These are phyloP conservation scores for Marasmarcha lunaedactyla DNA, from an alignment of 2,888 invertebrate species.

Conservation along the genomic window DNA sequence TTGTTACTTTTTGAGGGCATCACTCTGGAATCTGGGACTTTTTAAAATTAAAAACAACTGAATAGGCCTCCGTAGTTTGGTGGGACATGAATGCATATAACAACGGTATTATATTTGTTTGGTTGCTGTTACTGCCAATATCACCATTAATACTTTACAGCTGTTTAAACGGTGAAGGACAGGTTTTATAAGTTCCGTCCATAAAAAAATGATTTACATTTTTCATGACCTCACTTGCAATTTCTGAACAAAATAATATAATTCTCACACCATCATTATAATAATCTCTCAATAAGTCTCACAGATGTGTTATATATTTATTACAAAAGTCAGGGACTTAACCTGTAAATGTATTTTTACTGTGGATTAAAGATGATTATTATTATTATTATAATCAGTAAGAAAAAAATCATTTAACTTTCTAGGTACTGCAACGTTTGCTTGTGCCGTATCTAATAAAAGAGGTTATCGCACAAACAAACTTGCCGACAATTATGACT, in stretches of 20 bases:
- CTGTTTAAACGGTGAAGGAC: conserved; percentile 1
- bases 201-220: neutral
- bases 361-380: too few species aligned
- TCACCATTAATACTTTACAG: conserved; percentile 2
- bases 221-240: conserved; percentile 4
- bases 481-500: too few species aligned
- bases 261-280: conserved; percentile 6
- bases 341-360: too few species aligned
- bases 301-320: too few species aligned
- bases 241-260: conserved; percentile 10
- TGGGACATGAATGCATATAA: conserved; percentile 2
- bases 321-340: too few species aligned
- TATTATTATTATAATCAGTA: too few species aligned
- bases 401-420: too few species aligned
- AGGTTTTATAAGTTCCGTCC: too few species aligned
- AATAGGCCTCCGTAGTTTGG: neutral
- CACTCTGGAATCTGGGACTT: conserved; percentile 1
- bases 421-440: too few species aligned
- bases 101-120: neutral
- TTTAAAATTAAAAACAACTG: neutral
- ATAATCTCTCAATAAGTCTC: conserved; percentile 10
- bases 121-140: neutral
- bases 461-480: too few species aligned
- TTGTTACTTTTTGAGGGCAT: neutral
- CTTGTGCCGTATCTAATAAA: too few species aligned